A percentile compares a stretch with the other conserved stretches of the same genome.
phyloP scores from a whole-genome alignment of 2,888 invertebrate species.

The Linnaemya vulpina region DNA sequence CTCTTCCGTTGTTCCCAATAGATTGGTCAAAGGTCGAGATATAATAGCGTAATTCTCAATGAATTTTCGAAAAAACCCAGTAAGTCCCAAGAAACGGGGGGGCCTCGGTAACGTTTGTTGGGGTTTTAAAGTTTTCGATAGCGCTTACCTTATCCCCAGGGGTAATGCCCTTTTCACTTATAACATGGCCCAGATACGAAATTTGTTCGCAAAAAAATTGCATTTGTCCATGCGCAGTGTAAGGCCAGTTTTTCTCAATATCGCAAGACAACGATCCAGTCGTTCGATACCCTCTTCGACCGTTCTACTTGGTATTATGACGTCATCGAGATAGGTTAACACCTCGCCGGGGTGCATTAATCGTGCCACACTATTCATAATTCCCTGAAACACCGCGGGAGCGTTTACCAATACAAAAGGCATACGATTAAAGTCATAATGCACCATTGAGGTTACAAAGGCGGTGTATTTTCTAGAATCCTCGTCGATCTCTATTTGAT shows the following conservation, averaged over 20 bases:
- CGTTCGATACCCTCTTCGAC: constrained; percentile 56
- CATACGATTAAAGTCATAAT: constrained; percentile 68
- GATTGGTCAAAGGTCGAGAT: constrained; percentile 40
- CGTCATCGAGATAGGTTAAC: constrained; percentile 69
- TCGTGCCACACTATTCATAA: constrained; percentile 1
- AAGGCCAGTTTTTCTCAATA: constrained; percentile 24
- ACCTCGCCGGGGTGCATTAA: constrained; percentile 53
- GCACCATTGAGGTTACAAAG: constrained; percentile 64
- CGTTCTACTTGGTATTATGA: constrained; percentile 67
- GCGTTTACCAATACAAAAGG: constrained; percentile 69
- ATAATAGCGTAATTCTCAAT: constrained; percentile 61
- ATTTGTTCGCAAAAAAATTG: constrained; percentile 26
- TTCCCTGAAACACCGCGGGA: constrained; percentile 59
- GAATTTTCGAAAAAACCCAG: constrained; percentile 70
- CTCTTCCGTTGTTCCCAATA: constrained; percentile 38
- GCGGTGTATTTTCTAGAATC: constrained; percentile 56
- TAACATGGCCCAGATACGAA: constrained; percentile 9
- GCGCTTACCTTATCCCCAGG: constrained; percentile 39
- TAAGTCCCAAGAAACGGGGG: constrained; percentile 67
- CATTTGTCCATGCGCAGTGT: constrained; percentile 30
- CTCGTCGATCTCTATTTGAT: constrained; percentile 66
- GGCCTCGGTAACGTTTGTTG: constrained; percentile 56
- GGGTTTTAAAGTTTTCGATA: constrained; percentile 31
- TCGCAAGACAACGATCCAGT: constrained; percentile 47
- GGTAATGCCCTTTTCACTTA: neutral